Conservation (phyloP, 1,140 invertebrate species). For the Globodera rostochiensis region DNA sequence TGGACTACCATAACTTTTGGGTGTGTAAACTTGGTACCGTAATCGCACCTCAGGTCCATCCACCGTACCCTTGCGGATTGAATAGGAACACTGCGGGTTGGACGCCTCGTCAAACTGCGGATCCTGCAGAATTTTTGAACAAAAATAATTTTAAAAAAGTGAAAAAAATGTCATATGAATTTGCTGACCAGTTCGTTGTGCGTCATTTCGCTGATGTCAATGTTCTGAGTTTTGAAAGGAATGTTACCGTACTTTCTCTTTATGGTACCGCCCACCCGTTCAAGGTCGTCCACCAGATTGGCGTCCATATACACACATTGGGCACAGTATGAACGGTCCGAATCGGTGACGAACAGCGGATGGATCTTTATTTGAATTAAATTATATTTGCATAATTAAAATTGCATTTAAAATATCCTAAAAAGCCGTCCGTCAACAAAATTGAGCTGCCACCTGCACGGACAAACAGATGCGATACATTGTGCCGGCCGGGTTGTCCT, state of each 20-base stretch:
- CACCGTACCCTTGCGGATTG: conserved; percentile 60
- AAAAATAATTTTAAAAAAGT: no score
- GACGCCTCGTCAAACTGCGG: conserved; percentile 62
- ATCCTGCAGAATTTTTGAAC: conserved; percentile 25
- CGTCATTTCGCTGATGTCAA: conserved; percentile 45
- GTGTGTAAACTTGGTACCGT: not conserved
- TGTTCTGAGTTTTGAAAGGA: conserved; percentile 10
- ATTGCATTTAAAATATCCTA: no score
- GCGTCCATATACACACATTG: conserved; percentile 65
- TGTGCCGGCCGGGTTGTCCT: conserved; percentile 58
- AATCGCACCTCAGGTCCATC: conserved; percentile 54
- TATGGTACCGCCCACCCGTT: conserved; percentile 26
- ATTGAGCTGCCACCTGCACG: conserved; percentile 5
- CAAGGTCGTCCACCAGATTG: conserved; percentile 62
- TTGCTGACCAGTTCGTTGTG: conserved; percentile 19
- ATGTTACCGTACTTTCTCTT: not conserved
- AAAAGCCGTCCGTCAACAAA: conserved; percentile 34
- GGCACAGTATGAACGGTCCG: conserved; percentile 62
- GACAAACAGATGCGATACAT: conserved; percentile 59
- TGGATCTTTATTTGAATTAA: conserved; percentile 42
- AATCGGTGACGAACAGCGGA: conserved; percentile 63
- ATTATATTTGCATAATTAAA: no score
- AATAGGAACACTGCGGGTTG: conserved; percentile 59
- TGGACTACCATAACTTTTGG: conserved; percentile 18
- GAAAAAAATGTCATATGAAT: not conserved